A percentile compares a stretch with the other conserved stretches of the same genome.
Conservation (phyloP, 2,113 vertebrate species). For the Okapia johnstoni region DNA sequence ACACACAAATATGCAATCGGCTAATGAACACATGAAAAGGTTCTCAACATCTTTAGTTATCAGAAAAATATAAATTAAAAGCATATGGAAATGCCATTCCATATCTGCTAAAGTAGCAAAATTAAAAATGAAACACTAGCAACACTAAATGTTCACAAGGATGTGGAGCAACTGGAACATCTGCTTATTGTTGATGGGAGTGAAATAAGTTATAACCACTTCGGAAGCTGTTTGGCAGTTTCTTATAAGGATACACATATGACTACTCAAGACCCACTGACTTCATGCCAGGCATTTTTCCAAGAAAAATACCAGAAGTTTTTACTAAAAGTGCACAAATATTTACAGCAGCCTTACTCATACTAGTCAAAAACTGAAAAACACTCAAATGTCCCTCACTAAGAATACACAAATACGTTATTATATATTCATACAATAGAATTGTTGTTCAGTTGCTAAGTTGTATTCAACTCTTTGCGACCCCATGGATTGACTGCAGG, state of each 20-base stretch:
- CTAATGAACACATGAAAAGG: too few species aligned
- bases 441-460: not conserved
- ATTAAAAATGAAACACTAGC: not conserved
- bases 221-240: not conserved
- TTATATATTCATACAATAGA: not conserved
- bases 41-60: not conserved
- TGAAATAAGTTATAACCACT: not conserved
- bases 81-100: not conserved
- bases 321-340: not conserved
- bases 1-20: not conserved
- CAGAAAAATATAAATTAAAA: not conserved
- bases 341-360: not conserved
- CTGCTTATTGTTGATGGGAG: not conserved
- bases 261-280: not conserved
- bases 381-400: not conserved
- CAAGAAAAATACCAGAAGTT: not conserved
- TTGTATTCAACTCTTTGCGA: not conserved
- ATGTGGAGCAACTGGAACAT: not conserved
- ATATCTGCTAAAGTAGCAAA: not conserved
- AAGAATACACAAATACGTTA: not conserved
- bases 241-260: not conserved
- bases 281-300: not conserved
- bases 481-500: not conserved
- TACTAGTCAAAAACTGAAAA: not conserved
- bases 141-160: not conserved